Evolutionary conservation across 92 coral and sea anemone species (phyloP), one percentile per base, ranked within the genome.

Genomic region (Porites divaricata): DNA sequence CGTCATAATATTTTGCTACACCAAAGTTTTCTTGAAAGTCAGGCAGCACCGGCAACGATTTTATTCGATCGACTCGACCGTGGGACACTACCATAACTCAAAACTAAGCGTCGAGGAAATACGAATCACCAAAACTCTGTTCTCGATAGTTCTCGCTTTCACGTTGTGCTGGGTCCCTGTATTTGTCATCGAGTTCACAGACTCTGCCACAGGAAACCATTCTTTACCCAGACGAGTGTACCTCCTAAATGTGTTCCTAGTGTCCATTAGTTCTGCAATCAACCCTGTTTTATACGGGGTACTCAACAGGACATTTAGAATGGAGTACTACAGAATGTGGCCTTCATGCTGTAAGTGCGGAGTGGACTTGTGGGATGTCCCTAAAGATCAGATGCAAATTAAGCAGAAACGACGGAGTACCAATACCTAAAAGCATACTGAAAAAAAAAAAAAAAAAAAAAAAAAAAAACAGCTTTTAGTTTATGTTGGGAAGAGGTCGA

Each of bases 211-310:
- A 11, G 92, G 92, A 22, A 67, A 68, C 23, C 85, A 72, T 67
- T 84, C 77, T 23, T 76, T 90, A 25, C 93, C 91, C 15, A 78
- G 93, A 61, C 66, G 80, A 26, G 93, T 90, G 49, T 90, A 90
- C n/a, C 85, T 90, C 19, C 64, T 82, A 2, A 63, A 90, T 26
- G 83, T 79, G 1, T 87, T 81, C 61, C 54, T 90, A 15, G 93
- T 87, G 21, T 87, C 91, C 1, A 75, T 87, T 5, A 86, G 91
- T 8, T 81, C 82, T 58, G 91, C 86, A 10, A 84, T 90, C 21
- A 90, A 90, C 67, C 93, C 93, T 4, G 57, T 90, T 17, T 76
- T 90, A 35, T 90, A 90, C 21, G 93, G 93, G 25, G 81, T 90
- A 5, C 85, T 90, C 23, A 90, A 90, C 83, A 90, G 81, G 54